These are phyloP conservation scores for Drosophila koepferae DNA, from an alignment of 2,888 invertebrate genomes.

Conservation along the genomic window DNA sequence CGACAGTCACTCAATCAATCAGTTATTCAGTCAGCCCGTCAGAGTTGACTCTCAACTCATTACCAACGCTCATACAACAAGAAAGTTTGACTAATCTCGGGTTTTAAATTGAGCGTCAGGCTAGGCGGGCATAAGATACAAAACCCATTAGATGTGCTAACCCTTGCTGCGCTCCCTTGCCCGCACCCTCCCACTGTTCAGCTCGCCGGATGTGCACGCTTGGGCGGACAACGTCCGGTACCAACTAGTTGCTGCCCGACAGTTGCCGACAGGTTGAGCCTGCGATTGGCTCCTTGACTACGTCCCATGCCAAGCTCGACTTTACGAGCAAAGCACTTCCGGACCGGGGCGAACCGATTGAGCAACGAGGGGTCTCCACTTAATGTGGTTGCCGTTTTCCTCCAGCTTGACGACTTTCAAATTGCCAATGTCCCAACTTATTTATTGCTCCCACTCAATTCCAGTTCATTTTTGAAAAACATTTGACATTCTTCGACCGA, in stretches of 20 bases:
- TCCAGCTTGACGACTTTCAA: slow-evolving; percentile 36
- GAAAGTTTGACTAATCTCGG: slow-evolving; percentile 60
- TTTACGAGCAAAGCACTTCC: slow-evolving; percentile 39
- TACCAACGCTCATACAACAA: slow-evolving; percentile 43
- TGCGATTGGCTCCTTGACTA: slow-evolving; percentile 8
- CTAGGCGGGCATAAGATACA: slow-evolving; percentile 12
- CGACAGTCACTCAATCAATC: background rate
- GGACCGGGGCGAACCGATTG: slow-evolving; percentile 11
- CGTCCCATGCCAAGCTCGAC: slow-evolving; percentile 12
- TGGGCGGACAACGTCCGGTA: slow-evolving; percentile 36
- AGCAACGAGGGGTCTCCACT: background rate
- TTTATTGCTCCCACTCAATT: slow-evolving; percentile 28
- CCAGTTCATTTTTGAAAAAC: slow-evolving; percentile 30
- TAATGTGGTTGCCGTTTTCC: slow-evolving; percentile 30
- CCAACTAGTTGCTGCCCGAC: slow-evolving; percentile 8
- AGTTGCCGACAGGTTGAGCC: slow-evolving; percentile 3
- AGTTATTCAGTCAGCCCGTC: slow-evolving; percentile 2
- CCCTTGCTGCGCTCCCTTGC: background rate
- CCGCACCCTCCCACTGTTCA: background rate
- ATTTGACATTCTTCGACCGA: slow-evolving; percentile 33
- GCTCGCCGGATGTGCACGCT: slow-evolving; percentile 23
- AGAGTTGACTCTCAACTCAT: slow-evolving; percentile 53
- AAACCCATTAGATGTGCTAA: slow-evolving; percentile 29
- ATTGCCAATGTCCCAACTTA: slow-evolving; percentile 36
- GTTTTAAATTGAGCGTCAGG: slow-evolving; percentile 44